A percentile compares a stretch with the other conserved stretches of the same genome.
Evolutionary conservation across 2,113 vertebrate genomes (phyloP).

Genomic region (Papio anubis): DNA sequence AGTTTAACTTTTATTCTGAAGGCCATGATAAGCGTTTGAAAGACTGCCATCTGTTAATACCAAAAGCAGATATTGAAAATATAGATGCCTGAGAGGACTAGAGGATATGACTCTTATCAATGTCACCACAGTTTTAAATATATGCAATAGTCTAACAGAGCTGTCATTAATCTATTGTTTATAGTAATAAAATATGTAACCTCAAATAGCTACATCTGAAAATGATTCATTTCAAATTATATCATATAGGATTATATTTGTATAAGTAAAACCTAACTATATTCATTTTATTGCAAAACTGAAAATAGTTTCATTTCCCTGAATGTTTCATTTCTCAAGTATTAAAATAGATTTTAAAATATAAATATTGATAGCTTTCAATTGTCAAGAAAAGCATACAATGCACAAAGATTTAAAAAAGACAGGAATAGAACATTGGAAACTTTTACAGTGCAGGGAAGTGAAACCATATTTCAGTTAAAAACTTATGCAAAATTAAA

Average conservation of each 20-base stretch:
- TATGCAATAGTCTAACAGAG: background rate
- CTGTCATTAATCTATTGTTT: constrained; percentile 16
- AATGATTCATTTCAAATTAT: constrained; percentile 25
- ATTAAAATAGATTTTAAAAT: constrained; percentile 57
- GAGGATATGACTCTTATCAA: background rate
- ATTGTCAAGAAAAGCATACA: constrained; percentile 55
- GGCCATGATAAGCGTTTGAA: background rate
- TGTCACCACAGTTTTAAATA: background rate
- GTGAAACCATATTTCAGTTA: constrained; percentile 42
- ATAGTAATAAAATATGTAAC: background rate
- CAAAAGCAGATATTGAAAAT: background rate
- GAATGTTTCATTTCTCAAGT: constrained; percentile 14
- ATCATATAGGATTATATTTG: background rate
- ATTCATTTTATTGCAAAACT: background rate
- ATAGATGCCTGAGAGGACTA: background rate
- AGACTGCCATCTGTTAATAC: background rate
- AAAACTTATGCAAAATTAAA: background rate
- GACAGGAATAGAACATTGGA: background rate
- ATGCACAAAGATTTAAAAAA: constrained; percentile 43
- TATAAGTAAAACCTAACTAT: constrained; percentile 16
- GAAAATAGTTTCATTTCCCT: constrained; percentile 44
- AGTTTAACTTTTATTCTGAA: constrained; percentile 54
- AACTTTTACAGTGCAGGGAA: background rate
- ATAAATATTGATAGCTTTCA: constrained; percentile 62
- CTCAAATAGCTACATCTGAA: constrained; percentile 17